phyloP scores from a whole-genome alignment of 2,797 vertebrate genomes.

The Hypotaenidia philippensis region DNA sequence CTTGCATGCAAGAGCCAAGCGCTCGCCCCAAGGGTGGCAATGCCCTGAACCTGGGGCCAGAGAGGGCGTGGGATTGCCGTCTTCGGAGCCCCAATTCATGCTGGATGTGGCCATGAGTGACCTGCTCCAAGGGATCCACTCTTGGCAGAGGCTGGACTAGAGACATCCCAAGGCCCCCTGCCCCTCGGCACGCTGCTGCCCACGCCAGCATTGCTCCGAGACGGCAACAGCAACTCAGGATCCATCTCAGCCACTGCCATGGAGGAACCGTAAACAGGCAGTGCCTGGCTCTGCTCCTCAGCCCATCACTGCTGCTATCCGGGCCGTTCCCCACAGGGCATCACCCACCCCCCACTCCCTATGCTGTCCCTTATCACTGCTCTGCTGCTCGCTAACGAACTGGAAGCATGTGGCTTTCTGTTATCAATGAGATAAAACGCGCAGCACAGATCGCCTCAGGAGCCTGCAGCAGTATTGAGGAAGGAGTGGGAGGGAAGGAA shows the following conservation, averaged over 20 bases:
- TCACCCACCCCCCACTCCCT: rapidly evolving
- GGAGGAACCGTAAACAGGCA: neutral
- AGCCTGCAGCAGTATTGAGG: neutral
- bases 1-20: neutral
- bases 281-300: neutral
- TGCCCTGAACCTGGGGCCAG: neutral
- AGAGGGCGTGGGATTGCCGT: neutral
- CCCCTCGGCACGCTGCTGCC: rapidly evolving
- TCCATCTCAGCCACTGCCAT: neutral
- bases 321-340: neutral
- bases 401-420: neutral
- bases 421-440: neutral
- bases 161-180: neutral
- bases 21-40: rapidly evolving
- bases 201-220: neutral
- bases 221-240: neutral
- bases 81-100: neutral
- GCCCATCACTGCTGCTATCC: neutral
- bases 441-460: rapidly evolving
- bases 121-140: neutral
- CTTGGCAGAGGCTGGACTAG: neutral
- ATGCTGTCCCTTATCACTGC: rapidly evolving
- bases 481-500: neutral
- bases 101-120: rapidly evolving
- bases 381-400: neutral